phyloP scores from a whole-genome alignment of 2,113 vertebrate species.

The Brachirus orientalis region DNA sequence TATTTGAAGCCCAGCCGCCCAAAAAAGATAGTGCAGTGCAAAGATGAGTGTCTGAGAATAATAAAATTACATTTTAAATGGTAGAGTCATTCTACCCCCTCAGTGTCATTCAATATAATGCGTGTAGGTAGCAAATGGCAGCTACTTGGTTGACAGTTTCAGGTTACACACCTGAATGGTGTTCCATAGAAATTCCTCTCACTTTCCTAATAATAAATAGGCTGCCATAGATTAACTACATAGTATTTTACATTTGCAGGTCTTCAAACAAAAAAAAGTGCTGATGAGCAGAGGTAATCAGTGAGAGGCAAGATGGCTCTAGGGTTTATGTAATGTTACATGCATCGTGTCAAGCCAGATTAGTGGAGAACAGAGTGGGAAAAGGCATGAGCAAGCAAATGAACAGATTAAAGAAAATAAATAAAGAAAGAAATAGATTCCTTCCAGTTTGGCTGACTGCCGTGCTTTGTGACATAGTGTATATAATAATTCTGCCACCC shows the following conservation, averaged over 20 bases:
- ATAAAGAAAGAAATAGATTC: conserved; percentile 47
- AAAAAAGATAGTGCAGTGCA: conserved; percentile 13
- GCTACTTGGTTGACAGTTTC: conserved; percentile 5
- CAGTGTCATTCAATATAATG: conserved; percentile 23
- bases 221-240: conserved; percentile 26
- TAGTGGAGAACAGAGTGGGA: conserved; percentile 54
- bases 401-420: conserved; percentile 62
- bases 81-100: conserved; percentile 13
- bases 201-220: background rate
- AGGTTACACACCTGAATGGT: background rate
- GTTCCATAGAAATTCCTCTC: background rate
- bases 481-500: conserved; percentile 35
- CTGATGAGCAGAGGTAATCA: conserved; percentile 70
- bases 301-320: conserved; percentile 48
- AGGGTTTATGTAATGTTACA: conserved; percentile 71
- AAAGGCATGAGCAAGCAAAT: conserved; percentile 60
- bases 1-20: conserved; percentile 62
- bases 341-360: conserved; percentile 69
- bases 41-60: conserved; percentile 17
- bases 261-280: conserved; percentile 32
- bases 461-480: conserved; percentile 36
- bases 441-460: conserved; percentile 42
- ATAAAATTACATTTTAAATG: conserved; percentile 39
- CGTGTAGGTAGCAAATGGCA: background rate
- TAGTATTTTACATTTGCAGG: conserved; percentile 21